A percentile compares a stretch with the other conserved stretches of the same genome.
phyloP scores from a whole-genome alignment of 2,888 invertebrate species.

The Caenorhabditis doughertyi region DNA sequence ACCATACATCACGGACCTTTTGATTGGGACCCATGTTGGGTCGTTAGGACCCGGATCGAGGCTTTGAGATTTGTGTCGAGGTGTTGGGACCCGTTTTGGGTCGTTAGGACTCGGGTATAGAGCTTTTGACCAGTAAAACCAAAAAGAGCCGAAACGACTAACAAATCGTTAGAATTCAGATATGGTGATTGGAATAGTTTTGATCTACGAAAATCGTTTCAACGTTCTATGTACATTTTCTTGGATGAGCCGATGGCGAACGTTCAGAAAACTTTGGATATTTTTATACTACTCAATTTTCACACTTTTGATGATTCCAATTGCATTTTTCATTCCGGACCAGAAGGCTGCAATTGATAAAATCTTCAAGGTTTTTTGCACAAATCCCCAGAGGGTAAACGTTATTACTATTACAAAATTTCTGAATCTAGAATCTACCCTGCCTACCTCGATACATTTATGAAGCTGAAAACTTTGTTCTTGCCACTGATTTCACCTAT shows the following conservation, averaged over 20 bases:
- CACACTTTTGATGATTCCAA: too few species aligned
- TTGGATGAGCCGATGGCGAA: neutral
- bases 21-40: too few species aligned
- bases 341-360: neutral
- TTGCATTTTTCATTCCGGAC: neutral
- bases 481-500: neutral
- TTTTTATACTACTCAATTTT: neutral
- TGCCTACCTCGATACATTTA: neutral
- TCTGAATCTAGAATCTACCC: neutral
- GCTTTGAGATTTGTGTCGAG: too few species aligned
- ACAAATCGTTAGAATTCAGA: too few species aligned
- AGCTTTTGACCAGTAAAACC: too few species aligned
- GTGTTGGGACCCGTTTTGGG: too few species aligned
- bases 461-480: neutral
- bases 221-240: neutral
- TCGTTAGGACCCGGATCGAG: too few species aligned
- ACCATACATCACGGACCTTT: too few species aligned
- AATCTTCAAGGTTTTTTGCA: neutral
- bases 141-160: too few species aligned
- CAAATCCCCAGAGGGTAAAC: too few species aligned
- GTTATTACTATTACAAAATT: neutral
- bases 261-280: neutral
- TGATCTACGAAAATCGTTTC: neutral
- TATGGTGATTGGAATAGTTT: neutral
- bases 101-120: too few species aligned